Evolutionary conservation across 2,113 vertebrate species (phyloP).

Genomic region (Platichthys flesus): DNA sequence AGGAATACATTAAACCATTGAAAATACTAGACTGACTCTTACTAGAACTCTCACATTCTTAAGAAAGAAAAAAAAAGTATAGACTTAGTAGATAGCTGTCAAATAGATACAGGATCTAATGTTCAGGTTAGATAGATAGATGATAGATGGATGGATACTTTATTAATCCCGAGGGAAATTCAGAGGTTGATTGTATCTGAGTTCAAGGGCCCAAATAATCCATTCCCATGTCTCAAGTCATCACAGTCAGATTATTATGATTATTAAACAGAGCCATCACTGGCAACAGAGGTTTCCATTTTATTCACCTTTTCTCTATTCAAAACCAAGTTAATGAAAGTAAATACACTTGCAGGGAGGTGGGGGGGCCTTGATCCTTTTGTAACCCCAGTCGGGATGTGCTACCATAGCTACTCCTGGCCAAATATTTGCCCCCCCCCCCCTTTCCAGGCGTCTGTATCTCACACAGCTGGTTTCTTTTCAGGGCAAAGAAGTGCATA

Average conservation of each 20-base stretch:
- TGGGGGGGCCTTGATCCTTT: constrained; percentile 17
- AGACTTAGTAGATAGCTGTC: not conserved
- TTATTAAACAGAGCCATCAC: not conserved
- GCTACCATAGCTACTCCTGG: constrained; percentile 67
- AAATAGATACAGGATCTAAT: not conserved
- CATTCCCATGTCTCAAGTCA: not conserved
- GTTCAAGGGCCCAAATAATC: not conserved
- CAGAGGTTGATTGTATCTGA: too few species aligned
- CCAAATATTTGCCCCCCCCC: constrained; percentile 72
- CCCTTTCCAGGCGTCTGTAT: constrained; percentile 11
- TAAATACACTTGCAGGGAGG: not conserved
- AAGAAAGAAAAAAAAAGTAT: too few species aligned
- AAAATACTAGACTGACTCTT: too few species aligned
- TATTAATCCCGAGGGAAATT: too few species aligned
- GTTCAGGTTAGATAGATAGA: too few species aligned
- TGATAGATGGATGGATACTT: too few species aligned
- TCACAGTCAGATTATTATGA: not conserved
- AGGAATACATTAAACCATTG: too few species aligned
- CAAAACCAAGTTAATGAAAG: not conserved
- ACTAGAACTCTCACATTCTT: too few species aligned
- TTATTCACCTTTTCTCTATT: not conserved
- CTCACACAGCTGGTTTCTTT: constrained; percentile 43
- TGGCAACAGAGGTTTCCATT: not conserved
- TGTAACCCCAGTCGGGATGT: constrained; percentile 52
- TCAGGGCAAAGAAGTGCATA: constrained; percentile 31